A percentile compares a stretch with the other conserved stretches of the same genome.
These are phyloP conservation scores for Silurus lanzhouensis DNA, from an alignment of 2,797 vertebrate species.

Conservation along the genomic window DNA sequence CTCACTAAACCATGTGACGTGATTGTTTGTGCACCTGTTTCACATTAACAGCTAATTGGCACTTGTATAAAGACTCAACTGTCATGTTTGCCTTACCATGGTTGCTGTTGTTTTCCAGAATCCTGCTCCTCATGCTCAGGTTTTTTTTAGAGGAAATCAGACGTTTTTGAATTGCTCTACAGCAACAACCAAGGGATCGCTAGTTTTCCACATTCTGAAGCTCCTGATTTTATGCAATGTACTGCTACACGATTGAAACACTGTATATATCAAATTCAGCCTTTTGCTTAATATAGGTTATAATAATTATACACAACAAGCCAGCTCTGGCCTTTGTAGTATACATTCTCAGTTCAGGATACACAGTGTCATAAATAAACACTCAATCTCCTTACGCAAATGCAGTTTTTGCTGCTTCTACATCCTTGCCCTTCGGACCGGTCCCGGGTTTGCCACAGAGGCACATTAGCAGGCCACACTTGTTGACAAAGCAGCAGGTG, in stretches of 20 bases:
- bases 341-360: background rate
- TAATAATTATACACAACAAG: no score
- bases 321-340: background rate
- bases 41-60: no score
- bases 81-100: no score
- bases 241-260: background rate
- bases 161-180: background rate
- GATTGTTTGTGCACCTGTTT: no score
- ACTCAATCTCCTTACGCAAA: slow-evolving; percentile 87
- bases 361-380: background rate
- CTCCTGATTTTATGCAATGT: background rate
- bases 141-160: background rate
- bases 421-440: slow-evolving; percentile 88
- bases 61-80: no score
- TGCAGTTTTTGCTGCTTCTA: slow-evolving; percentile 92
- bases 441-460: slow-evolving; percentile 91
- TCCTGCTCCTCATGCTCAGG: background rate
- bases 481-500: slow-evolving; percentile 98
- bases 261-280: background rate
- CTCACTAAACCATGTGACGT: no score
- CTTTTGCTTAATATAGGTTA: no score
- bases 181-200: background rate
- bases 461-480: slow-evolving; percentile 97
- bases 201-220: background rate
- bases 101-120: no score